A percentile compares a stretch with the other conserved stretches of the same genome.
Evolutionary conservation across 2,888 invertebrate genomes (phyloP).

Genomic region (Apoderus coryli): DNA sequence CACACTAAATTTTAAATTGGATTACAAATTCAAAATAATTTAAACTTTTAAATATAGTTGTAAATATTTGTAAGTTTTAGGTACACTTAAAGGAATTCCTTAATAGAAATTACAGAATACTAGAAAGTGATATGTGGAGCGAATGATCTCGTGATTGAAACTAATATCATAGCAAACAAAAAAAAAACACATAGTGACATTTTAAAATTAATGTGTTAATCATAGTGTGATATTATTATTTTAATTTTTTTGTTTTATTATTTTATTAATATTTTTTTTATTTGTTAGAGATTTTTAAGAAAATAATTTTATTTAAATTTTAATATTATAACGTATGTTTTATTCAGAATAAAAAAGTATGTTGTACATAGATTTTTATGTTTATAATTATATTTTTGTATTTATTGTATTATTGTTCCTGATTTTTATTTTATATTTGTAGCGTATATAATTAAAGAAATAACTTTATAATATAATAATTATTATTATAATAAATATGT

Average conservation of each 20-base stretch:
- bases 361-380: constrained; percentile 28
- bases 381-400: constrained; percentile 25
- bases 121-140: constrained; percentile 26
- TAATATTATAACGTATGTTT: constrained; percentile 18
- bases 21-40: no score
- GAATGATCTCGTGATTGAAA: constrained; percentile 32
- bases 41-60: no score
- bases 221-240: constrained; percentile 36
- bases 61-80: no score
- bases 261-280: constrained; percentile 22
- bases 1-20: no score
- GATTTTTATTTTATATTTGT: constrained; percentile 26
- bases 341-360: constrained; percentile 25
- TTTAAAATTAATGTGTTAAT: constrained; percentile 29
- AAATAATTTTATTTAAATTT: constrained; percentile 29
- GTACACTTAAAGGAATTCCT: no score
- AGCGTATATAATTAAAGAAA: no score
- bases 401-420: constrained; percentile 34
- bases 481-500: constrained; percentile 2
- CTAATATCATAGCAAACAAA: no score
- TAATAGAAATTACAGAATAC: constrained; percentile 2
- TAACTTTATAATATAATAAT: constrained; percentile 1
- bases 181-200: constrained; percentile 28
- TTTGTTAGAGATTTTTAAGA: constrained; percentile 29
- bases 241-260: constrained; percentile 33